phyloP scores from a whole-genome alignment of 2,888 invertebrate species.

The Drosophila kambysellisi region DNA sequence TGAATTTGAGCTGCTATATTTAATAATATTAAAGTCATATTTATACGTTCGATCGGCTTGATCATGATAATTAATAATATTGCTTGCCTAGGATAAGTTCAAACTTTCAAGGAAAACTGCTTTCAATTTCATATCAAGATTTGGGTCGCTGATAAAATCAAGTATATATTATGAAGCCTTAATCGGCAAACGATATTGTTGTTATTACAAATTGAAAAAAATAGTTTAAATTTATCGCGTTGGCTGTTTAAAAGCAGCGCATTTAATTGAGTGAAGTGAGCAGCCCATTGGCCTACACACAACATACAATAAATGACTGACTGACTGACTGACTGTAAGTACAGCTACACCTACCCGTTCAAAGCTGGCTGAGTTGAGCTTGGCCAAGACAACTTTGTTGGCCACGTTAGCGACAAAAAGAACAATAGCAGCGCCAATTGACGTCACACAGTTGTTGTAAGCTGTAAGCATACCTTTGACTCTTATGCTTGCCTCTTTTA shows the following conservation, averaged over 20 bases:
- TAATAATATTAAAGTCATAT: not conserved
- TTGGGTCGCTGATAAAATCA: slow-evolving; percentile 1
- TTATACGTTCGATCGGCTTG: not conserved
- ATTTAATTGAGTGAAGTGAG: slow-evolving; percentile 8
- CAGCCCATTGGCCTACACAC: slow-evolving; percentile 8
- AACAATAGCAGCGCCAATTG: slow-evolving; percentile 41
- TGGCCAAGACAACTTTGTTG: slow-evolving; percentile 4
- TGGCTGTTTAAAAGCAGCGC: slow-evolving; percentile 16
- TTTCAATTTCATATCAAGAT: slow-evolving; percentile 7
- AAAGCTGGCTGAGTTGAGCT: slow-evolving; percentile 27
- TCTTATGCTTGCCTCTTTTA: slow-evolving; percentile 58
- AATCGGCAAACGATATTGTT: slow-evolving; percentile 1
- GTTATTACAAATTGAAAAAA: slow-evolving; percentile 8
- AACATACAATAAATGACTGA: slow-evolving; percentile 9
- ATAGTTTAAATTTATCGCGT: slow-evolving; percentile 18
- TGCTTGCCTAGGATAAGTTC: not conserved
- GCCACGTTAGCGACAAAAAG: not conserved
- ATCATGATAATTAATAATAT: not conserved
- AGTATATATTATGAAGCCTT: not conserved
- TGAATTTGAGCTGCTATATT: not conserved
- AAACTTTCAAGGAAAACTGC: not conserved
- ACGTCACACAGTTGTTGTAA: slow-evolving; percentile 62
- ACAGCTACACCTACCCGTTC: slow-evolving; percentile 29
- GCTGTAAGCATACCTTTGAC: slow-evolving; percentile 50
- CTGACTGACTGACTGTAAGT: slow-evolving; percentile 2